Base-by-base conservation (phyloP, 1,140 invertebrate species). In the Colletes gigas region DNA sequence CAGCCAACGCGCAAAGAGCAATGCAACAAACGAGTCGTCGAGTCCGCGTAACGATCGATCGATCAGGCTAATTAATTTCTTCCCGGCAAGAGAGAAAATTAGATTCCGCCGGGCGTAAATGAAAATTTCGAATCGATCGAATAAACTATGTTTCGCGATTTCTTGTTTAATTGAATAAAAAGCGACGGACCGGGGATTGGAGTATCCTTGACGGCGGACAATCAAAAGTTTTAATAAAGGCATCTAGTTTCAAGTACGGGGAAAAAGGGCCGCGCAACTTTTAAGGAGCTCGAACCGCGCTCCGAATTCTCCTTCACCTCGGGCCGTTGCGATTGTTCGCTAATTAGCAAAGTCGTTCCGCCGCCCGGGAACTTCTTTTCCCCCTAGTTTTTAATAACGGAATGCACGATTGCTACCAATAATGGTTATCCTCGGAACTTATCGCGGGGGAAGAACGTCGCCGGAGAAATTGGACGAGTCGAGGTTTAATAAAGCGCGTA, bases 281-380 rank as follows among this genome's bases (percentile, higher is more conserved):
- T 77, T 68, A 68, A 77, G 41, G 65, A 59, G 41, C 30, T 14
- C 19, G 57, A 68, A 68, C 74, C 19, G 39, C 41, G 71, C 10
- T 54, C 60, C 19, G n/a, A 57, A 67, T 67, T 76, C 63, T 30
- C 73, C 39, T 17, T 21, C 50, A 17, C 3, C n/a, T 4, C 14
- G 5, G 7, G 2, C 72, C 8, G 41, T 65, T n/a, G 44, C 72
- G 65, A 77, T 57, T 77, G 74, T 77, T 77, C 74, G 54, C 74
- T 77, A 77, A 77, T 77, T 77, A 65, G 74, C n/a, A 77, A 77
- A 77, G 63, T 77, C 63, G 52, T 68, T 68, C 41, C 54, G 15
- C 41, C 54, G 15, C 8, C 15, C 21, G 39, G 50, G 59, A 77
- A 77, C 65, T 77, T 76, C n/a, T n/a, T 21, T 57, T 39, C 9